Conservation (phyloP, 2,797 vertebrate species). For the Peromyscus eremicus region DNA sequence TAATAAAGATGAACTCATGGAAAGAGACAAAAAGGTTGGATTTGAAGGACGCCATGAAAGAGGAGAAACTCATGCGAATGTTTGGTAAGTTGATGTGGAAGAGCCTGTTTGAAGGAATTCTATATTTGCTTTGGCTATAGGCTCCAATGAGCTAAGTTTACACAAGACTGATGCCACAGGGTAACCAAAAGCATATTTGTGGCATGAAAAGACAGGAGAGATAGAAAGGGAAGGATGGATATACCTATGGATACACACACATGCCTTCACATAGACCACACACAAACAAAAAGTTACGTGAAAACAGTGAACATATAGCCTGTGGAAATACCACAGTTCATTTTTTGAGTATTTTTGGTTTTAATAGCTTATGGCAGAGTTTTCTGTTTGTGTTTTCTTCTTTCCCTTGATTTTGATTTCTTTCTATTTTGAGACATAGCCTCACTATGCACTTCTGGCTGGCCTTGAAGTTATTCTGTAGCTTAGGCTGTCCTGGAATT, state of each 20-base stretch:
- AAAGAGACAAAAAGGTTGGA: background rate
- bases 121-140: background rate
- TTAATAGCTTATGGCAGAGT: background rate
- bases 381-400: background rate
- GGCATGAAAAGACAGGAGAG: background rate
- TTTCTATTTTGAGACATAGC: background rate
- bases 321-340: background rate
- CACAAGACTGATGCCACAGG: background rate
- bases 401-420: background rate
- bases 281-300: background rate
- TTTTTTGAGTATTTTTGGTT: slow-evolving; percentile 42
- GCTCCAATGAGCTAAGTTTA: background rate
- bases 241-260: background rate
- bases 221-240: background rate
- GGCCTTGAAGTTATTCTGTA: background rate
- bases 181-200: background rate
- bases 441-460: background rate
- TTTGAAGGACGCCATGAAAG: slow-evolving; percentile 1
- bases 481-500: background rate
- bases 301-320: background rate
- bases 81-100: background rate
- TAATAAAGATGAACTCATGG: background rate
- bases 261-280: background rate
- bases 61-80: background rate
- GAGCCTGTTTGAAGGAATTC: background rate